Conservation (phyloP, 2,888 invertebrate genomes). For the Lasioglossum vierecki region DNA sequence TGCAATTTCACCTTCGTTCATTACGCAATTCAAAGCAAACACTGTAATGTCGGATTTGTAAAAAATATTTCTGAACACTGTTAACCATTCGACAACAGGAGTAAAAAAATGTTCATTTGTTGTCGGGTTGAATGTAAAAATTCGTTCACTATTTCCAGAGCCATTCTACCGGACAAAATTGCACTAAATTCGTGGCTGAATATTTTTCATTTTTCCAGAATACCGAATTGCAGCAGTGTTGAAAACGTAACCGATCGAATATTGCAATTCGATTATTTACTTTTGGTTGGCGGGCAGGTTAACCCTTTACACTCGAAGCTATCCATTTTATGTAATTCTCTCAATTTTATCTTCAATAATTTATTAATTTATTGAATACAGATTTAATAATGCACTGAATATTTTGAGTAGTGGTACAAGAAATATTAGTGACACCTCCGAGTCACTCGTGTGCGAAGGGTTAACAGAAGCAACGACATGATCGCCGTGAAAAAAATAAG, state of each 20-base stretch:
- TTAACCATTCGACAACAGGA: not conserved
- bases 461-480: not conserved
- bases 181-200: not conserved
- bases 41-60: not conserved
- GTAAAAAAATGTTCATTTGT: not conserved
- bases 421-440: too few relatives aligned
- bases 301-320: too few relatives aligned
- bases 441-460: too few relatives aligned
- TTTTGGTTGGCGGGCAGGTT: too few relatives aligned
- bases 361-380: too few relatives aligned
- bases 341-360: too few relatives aligned
- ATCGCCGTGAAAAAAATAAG: not conserved
- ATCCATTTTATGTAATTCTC: too few relatives aligned
- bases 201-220: not conserved
- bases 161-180: not conserved
- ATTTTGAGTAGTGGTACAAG: too few relatives aligned
- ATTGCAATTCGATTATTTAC: not conserved
- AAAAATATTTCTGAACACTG: not conserved
- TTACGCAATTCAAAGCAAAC: not conserved
- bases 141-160: not conserved
- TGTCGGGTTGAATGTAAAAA: not conserved
- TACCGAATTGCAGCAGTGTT: not conserved
- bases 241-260: not conserved
- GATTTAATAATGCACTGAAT: too few relatives aligned
- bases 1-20: not conserved